These are phyloP conservation scores for Poecilia wingei DNA, from an alignment of 2,797 vertebrate genomes.

Conservation along the genomic window DNA sequence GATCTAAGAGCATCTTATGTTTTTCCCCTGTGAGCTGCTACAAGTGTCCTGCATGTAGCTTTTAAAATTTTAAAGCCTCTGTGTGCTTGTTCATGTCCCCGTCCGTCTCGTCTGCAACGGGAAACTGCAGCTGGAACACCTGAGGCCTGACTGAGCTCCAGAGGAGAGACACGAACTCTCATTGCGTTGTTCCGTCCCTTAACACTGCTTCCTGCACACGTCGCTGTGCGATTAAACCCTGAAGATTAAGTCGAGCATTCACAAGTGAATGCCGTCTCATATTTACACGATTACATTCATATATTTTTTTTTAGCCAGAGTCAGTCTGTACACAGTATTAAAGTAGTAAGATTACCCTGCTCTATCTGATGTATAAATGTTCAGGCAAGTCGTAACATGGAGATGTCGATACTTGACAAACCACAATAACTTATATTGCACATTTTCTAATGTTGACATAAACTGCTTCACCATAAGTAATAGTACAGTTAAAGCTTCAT, in stretches of 20 bases:
- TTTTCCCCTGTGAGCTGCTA: conserved; percentile 39
- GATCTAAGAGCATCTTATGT: conserved; percentile 62
- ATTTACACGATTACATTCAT: conserved; percentile 75
- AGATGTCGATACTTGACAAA: conserved; percentile 43
- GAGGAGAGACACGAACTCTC: conserved; percentile 24
- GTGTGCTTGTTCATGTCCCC: conserved; percentile 41
- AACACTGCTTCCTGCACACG: conserved; percentile 21
- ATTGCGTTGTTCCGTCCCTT: conserved; percentile 25
- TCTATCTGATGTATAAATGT: conserved; percentile 28
- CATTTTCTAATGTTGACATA: conserved; percentile 44
- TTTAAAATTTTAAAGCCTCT: conserved; percentile 52
- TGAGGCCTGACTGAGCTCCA: conserved; percentile 13
- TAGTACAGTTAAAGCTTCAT: conserved; percentile 41
- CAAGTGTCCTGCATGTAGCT: conserved; percentile 33
- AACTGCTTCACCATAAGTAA: conserved; percentile 39
- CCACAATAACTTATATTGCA: conserved; percentile 53
- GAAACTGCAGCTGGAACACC: conserved; percentile 25
- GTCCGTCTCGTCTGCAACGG: conserved; percentile 48
- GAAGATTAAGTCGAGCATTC: conserved; percentile 58
- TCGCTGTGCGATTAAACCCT: conserved; percentile 64
- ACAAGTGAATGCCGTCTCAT: conserved; percentile 36
- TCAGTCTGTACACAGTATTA: conserved; percentile 37
- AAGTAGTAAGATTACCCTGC: conserved; percentile 41
- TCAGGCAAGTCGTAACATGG: conserved; percentile 26
- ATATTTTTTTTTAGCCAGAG: conserved; percentile 37